phyloP scores from a whole-genome alignment of 2,888 invertebrate genomes.

The Cantharis rustica region DNA sequence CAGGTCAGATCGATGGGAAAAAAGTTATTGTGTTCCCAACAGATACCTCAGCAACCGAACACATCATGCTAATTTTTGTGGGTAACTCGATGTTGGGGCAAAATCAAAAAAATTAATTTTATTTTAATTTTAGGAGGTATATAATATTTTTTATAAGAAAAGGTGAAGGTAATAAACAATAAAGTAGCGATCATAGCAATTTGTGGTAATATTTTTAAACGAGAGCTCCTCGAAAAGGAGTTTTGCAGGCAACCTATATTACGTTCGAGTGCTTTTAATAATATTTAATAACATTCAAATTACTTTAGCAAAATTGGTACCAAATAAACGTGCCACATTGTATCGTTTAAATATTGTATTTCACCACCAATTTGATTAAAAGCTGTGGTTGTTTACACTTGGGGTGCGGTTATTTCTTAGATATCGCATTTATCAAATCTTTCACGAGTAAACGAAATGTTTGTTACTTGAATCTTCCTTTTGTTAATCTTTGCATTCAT shows the following conservation, averaged over 20 bases:
- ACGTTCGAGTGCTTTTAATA: background rate
- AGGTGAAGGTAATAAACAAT: background rate
- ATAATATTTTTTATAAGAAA: no score
- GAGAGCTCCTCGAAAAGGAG: background rate
- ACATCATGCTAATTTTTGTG: no score
- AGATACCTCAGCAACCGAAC: background rate
- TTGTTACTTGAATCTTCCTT: constrained; percentile 4
- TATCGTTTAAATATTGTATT: background rate
- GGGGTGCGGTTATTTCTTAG: constrained; percentile 1
- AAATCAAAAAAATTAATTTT: no score
- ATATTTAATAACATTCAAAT: background rate
- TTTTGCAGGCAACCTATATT: background rate
- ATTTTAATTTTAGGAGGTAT: no score
- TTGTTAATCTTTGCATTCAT: constrained; percentile 10
- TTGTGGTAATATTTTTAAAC: background rate
- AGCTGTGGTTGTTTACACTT: constrained; percentile 3
- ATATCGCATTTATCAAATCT: constrained; percentile 12
- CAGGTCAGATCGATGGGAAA: background rate
- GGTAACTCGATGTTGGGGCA: no score
- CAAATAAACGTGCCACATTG: background rate
- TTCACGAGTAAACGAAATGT: constrained; percentile 1
- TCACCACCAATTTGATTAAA: constrained; percentile 1
- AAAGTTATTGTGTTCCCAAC: no score
- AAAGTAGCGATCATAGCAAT: background rate
- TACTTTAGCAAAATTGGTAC: background rate